Base-by-base conservation (phyloP, 2,888 invertebrate genomes). In the Temnothorax rugatulus region DNA sequence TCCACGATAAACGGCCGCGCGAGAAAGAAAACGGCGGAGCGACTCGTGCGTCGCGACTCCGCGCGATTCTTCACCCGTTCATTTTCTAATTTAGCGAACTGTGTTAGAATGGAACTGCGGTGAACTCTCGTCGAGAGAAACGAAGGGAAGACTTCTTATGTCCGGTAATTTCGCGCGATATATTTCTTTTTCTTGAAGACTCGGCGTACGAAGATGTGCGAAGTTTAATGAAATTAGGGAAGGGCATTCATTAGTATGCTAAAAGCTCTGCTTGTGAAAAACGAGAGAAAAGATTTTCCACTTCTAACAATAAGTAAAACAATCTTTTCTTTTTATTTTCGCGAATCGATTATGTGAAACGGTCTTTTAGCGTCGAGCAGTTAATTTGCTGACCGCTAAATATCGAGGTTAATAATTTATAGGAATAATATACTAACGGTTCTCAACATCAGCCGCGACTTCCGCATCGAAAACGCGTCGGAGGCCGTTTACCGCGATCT, bases 1-100 rank as follows among this genome's bases (percentile, higher is more conserved):
- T 54, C 54, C 13, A 41, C 59, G 73, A 59, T 73, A 73, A 79
- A 79, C 34, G 47, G 13, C 21, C 57, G 69, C 79, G 69, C 76
- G 50, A 25, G 52, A 64, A 64, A 66, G 41, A 75, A 66, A 47
- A 66, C 66, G 0, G 9, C 66, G 44, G 21, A 34, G 34, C 4
- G 50, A 47, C 59, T 63, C 29, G 3, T n/a, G 68, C 38, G 44
- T 21, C n/a, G 47, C 50, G 34, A 50, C 38, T 34, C 29, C 74
- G 59, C 74, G 59, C 74, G 74, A 44, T 41, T 52, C 25, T 69
- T 52, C 50, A 54, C 18, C 44, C 1, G 25, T 64, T 64, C 15
- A 38, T 76, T 76, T 64, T 76, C 38, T 52, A 66, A 50, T 52
- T 66, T 50, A 76, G 25, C 50, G 13, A 38, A 15, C 18, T 7